A percentile compares a stretch with the other conserved stretches of the same genome.
These are phyloP conservation scores for Xyrichtys novacula DNA, from an alignment of 2,797 vertebrate genomes.

Conservation along the genomic window DNA sequence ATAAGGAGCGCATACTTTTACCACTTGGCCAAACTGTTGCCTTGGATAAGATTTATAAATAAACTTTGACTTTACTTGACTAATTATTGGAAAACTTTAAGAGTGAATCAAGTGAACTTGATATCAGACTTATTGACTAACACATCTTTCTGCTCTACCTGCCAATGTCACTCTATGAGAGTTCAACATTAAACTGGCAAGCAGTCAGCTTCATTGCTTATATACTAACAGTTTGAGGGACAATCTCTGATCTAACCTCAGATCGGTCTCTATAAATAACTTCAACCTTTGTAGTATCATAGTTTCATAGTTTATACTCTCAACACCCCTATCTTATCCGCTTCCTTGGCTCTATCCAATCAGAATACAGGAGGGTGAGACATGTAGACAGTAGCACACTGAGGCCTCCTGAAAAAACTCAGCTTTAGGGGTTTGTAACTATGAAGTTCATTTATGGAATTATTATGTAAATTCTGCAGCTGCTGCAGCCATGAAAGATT, in stretches of 20 bases:
- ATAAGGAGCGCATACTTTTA: no score
- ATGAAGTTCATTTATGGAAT: neutral
- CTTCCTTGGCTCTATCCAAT: conserved; percentile 49
- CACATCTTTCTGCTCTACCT: no score
- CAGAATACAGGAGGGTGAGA: conserved; percentile 24
- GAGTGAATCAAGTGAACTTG: no score
- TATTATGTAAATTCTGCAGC: neutral
- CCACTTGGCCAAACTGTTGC: no score
- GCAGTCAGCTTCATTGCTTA: no score
- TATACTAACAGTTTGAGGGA: neutral
- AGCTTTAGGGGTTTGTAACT: neutral
- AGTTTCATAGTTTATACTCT: conserved; percentile 61
- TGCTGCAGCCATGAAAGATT: no score
- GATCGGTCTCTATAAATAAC: conserved; percentile 41
- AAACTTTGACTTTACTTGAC: no score
- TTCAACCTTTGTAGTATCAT: conserved; percentile 55
- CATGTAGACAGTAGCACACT: neutral
- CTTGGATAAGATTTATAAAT: no score
- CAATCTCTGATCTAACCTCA: conserved; percentile 39
- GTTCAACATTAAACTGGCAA: no score
- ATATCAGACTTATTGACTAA: no score
- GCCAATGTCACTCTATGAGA: no score
- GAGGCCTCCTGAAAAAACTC: neutral
- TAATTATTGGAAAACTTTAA: no score
- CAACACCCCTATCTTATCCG: conserved; percentile 64